These are phyloP conservation scores for Dasysyrphus albostriatus DNA, from an alignment of 2,888 invertebrate genomes.

Conservation along the genomic window DNA sequence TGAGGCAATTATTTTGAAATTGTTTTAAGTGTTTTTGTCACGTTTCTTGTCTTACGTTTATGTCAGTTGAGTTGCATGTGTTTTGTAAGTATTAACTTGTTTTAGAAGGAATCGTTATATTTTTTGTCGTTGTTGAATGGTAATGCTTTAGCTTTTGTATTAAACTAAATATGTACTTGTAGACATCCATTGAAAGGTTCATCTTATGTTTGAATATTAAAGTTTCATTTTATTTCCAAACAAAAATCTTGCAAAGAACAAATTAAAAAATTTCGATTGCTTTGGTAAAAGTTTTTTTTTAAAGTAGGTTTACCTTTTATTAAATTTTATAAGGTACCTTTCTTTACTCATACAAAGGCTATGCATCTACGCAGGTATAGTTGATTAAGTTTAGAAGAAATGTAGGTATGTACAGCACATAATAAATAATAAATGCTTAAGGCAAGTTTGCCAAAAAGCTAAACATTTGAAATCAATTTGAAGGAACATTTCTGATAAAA, in stretches of 20 bases:
- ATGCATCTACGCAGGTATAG: no score
- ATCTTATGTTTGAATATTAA: not conserved
- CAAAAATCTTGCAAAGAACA: not conserved
- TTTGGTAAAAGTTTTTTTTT: not conserved
- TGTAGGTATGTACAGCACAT: no score
- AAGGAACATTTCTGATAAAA: no score
- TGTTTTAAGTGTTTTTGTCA: conserved; percentile 69
- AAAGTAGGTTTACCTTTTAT: not conserved
- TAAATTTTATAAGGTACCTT: not conserved
- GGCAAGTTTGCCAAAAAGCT: no score
- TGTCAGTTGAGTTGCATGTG: conserved; percentile 54
- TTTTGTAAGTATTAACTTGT: conserved; percentile 41
- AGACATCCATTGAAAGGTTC: not conserved
- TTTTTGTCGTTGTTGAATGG: conserved; percentile 13
- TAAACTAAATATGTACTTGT: not conserved
- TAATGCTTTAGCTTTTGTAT: not conserved
- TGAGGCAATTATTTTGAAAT: conserved; percentile 60
- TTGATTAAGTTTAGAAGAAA: no score
- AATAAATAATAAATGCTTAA: no score
- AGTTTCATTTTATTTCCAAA: not conserved
- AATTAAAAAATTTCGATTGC: conserved; percentile 9
- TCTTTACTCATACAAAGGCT: no score
- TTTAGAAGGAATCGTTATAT: conserved; percentile 22
- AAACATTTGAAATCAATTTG: no score
- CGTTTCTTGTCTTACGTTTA: conserved; percentile 52